These are phyloP conservation scores for Momotus momota DNA, from an alignment of 2,797 vertebrate genomes.

Conservation along the genomic window DNA sequence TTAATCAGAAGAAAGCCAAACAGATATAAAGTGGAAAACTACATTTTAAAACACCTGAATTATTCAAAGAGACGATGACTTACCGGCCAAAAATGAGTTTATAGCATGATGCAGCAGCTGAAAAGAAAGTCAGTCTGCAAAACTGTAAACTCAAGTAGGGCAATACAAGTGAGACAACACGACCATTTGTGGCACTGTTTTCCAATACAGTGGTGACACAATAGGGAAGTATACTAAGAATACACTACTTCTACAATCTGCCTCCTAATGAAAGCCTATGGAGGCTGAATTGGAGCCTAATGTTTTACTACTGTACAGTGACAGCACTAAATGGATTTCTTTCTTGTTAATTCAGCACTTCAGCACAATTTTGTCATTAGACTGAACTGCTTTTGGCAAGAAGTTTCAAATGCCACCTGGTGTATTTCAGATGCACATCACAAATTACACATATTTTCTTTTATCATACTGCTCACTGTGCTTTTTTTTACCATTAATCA, in stretches of 20 bases:
- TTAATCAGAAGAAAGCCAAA: not conserved
- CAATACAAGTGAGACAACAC: not conserved
- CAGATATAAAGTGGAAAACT: not conserved
- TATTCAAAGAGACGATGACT: not conserved
- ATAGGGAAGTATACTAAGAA: not conserved
- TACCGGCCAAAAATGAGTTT: not conserved
- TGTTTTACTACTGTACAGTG: not conserved
- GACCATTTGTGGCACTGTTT: not conserved
- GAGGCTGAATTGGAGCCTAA: not conserved
- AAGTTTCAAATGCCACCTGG: constrained; percentile 11
- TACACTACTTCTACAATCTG: not conserved
- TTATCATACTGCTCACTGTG: not conserved
- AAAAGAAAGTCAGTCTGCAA: not conserved
- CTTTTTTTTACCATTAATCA: not conserved
- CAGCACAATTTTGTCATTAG: constrained; percentile 18
- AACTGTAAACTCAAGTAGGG: not conserved
- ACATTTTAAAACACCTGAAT: not conserved
- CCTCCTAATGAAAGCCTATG: not conserved
- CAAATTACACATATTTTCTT: not conserved
- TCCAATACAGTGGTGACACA: not conserved
- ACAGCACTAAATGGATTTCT: constrained; percentile 11
- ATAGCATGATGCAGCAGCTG: accelerated
- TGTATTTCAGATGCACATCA: not conserved
- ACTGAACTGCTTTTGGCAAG: not conserved
- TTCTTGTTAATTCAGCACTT: constrained; percentile 28